Base-by-base conservation (phyloP, 2,797 vertebrate species). In the Rhabdomys pumilio region DNA sequence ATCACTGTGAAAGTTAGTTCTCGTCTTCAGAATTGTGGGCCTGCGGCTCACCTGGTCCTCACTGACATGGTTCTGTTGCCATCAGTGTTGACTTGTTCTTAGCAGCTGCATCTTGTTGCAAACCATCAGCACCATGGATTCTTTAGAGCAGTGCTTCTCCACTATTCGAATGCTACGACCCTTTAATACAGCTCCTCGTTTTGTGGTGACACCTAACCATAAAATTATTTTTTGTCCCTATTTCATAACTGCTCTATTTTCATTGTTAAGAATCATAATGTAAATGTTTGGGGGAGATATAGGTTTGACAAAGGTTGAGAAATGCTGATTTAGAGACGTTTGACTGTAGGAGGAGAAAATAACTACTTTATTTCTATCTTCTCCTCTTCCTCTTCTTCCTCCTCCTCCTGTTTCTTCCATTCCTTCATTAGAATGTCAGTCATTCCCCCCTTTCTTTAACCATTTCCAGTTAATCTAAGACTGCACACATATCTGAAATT, bases 11-110 rank as follows among this genome's bases (percentile, higher is more conserved):
- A 22, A 55, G 87, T 94, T 14, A 29, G 14, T 72, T 87, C 20
- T 79, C 85, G 65, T 88, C 93, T 80, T 55, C 86, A 19, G 92
- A 94, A 95, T 75, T 73, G 94, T n/a, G 97, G 84, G 22, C 89
- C 85, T 0, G 19, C 38, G 61, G 22, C 15, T 80, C 1, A 20
- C 53, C 5, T 31, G 6, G 29, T 88, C 14, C 11, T 72, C 75
- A 50, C 47, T 47, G 24, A n/a, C 11, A 14, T 59, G 4, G 10
- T 73, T 96, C 92, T 59, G 87, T 50, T 26, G 31, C 90, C 53
- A 82, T 90, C 82, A 22, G 26, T 63, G 34, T 2, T 38, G 20
- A 79, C 3, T 53, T 67, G 1, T 31, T 92, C 89, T 57, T 44
- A 75, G 47, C 31, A 94, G 2, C 19, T 53, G 8, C 1, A 34